These are phyloP conservation scores for Chelon auratus DNA, from an alignment of 2,797 vertebrate genomes.

Conservation along the genomic window DNA sequence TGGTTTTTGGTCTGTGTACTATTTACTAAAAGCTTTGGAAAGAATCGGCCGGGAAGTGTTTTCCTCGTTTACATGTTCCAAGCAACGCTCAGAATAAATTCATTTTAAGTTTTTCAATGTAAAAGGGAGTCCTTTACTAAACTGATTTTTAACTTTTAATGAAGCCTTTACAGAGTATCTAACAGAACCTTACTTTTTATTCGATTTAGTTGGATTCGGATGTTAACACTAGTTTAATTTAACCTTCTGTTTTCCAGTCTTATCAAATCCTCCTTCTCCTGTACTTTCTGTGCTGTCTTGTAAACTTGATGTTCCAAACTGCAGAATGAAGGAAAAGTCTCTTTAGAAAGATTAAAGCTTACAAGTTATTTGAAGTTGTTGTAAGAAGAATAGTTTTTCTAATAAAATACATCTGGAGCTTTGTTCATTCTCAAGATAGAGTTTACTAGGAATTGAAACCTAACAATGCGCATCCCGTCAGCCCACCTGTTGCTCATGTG, in stretches of 20 bases:
- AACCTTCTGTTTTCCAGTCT: neutral
- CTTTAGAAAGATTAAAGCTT: neutral
- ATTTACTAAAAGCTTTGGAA: slow-evolving; percentile 39
- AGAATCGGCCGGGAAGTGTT: slow-evolving; percentile 34
- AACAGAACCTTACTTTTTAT: neutral
- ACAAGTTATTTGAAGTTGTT: neutral
- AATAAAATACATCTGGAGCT: slow-evolving; percentile 6
- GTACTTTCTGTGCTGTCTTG: neutral
- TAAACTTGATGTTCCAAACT: neutral
- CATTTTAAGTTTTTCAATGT: neutral
- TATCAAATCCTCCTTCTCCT: neutral
- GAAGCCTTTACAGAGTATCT: too few relatives aligned
- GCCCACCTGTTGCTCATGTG: slow-evolving; percentile 18
- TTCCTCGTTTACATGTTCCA: slow-evolving; percentile 29
- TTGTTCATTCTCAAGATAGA: neutral
- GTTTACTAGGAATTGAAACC: slow-evolving; percentile 48
- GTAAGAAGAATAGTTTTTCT: neutral
- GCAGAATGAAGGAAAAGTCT: neutral
- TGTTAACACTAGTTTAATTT: neutral
- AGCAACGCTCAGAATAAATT: slow-evolving; percentile 2
- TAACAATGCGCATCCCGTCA: neutral
- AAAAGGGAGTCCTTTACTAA: slow-evolving; percentile 5
- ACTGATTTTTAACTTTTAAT: neutral
- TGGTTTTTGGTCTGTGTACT: slow-evolving; percentile 31
- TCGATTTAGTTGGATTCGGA: neutral